Percentiles rank a stretch among this genome's conserved stretches.
Conservation (phyloP, 2,888 invertebrate genomes). For the Corythucha ciliata region DNA sequence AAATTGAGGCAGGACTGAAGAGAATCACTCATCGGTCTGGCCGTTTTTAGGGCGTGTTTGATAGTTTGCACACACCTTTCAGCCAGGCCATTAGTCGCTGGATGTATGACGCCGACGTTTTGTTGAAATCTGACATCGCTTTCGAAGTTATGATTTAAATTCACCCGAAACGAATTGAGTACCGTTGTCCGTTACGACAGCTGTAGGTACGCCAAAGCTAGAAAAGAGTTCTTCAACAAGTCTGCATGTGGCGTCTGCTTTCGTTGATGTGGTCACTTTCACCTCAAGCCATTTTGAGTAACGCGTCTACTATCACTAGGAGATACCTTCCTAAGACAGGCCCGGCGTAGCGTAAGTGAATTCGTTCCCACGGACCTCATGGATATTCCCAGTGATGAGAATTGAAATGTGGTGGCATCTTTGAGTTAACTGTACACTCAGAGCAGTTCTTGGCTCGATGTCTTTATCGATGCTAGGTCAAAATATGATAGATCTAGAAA, state of each 20-base stretch:
- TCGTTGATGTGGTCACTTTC: constrained; percentile 18
- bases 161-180: constrained; percentile 27
- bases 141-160: constrained; percentile 24
- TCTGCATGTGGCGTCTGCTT: constrained; percentile 20
- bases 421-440: background rate
- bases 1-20: background rate
- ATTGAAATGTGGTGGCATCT: constrained; percentile 4
- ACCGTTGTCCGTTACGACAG: constrained; percentile 29
- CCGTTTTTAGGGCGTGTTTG: background rate
- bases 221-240: constrained; percentile 27
- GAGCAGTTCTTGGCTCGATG: background rate
- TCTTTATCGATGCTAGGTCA: constrained; percentile 33
- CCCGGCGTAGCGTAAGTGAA: constrained; percentile 31
- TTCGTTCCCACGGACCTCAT: constrained; percentile 28
- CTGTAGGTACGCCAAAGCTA: constrained; percentile 25
- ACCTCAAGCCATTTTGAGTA: constrained; percentile 35
- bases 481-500: constrained; percentile 4
- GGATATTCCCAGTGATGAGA: constrained; percentile 31
- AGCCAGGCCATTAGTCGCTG: constrained; percentile 17
- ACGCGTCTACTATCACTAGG: constrained; percentile 33
- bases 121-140: constrained; percentile 27
- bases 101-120: too few relatives aligned
- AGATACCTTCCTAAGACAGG: constrained; percentile 26
- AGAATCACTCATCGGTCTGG: background rate
- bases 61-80: constrained; percentile 18